phyloP scores from a whole-genome alignment of 2,797 vertebrate species.

The Lophotriccus pileatus region DNA sequence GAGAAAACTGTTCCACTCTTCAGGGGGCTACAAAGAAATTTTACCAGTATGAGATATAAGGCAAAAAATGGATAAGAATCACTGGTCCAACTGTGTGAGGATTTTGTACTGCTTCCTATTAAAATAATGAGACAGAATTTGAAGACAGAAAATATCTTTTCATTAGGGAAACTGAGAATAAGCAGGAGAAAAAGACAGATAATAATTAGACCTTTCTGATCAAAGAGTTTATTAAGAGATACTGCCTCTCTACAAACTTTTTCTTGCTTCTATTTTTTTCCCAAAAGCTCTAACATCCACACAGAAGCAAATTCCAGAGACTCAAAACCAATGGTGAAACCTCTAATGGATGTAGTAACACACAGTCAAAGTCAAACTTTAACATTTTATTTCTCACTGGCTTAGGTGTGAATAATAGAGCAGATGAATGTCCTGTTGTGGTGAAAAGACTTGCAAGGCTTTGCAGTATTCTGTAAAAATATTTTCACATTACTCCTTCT shows the following conservation, averaged over 20 bases:
- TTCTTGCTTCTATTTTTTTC: background rate
- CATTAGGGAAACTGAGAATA: background rate
- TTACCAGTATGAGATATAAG: background rate
- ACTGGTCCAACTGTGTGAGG: background rate
- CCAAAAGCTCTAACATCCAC: background rate
- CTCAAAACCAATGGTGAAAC: background rate
- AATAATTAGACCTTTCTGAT: background rate
- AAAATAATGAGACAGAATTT: background rate
- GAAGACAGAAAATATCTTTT: background rate
- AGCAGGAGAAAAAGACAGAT: background rate
- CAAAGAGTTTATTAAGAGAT: background rate
- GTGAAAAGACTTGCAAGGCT: background rate
- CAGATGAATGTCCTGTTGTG: background rate
- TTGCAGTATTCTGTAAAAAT: background rate
- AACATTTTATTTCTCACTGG: background rate
- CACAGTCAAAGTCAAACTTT: rapidly evolving
- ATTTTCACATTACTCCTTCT: background rate
- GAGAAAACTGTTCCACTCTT: background rate
- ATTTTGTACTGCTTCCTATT: background rate
- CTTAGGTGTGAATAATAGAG: background rate
- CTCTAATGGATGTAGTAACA: background rate
- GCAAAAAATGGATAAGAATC: background rate
- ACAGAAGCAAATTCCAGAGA: background rate
- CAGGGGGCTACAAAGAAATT: background rate
- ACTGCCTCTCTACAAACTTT: background rate